Base-by-base conservation (phyloP, 1,140 invertebrate genomes). In the Aphidius ervi region DNA sequence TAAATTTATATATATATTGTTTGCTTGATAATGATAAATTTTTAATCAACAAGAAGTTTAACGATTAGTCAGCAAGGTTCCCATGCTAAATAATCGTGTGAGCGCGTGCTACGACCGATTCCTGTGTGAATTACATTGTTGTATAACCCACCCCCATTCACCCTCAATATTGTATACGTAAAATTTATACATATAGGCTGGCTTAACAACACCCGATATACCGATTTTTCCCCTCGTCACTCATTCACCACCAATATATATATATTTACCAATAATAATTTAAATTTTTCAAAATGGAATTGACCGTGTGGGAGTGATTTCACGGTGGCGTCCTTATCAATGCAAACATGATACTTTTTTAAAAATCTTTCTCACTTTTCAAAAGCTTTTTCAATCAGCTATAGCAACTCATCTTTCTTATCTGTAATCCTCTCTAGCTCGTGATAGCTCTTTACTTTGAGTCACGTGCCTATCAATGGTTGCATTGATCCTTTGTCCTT, bases 51-150 rank as follows among this genome's bases (percentile, higher is more conserved):
- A 52, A 49, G 20, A 61, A 56, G 39, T 73, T 72, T 70, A 74
- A 67, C 72, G 74, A 77, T 77, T 75, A 76, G 72, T 76, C 72
- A 73, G 66, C 61, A 65, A 67, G 64, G 71, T 75, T 76, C 75
- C 73, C 73, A 76, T 71, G 71, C 67, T 57, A 63, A 64, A 70
- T 71, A 69, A 74, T 79, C 76, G 69, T 74, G 76, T 68, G 74
- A 74, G 71, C 75, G 74, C 71, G 72, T 74, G 74, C 66, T 68
- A 63, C 68, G 59, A 70, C 66, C 70, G 65, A 75, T 74, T 74
- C 70, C 73, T 73, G 69, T 76, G 73, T 78, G 77, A 78, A 74
- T 71, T 75, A 73, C 68, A 77, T 79, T 73, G 69, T 66, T 63
- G 66, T 63, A 65, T 59, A 62, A 56, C 57, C 16, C 9, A 49